These are phyloP conservation scores for Pterophyllum scalare DNA, from an alignment of 2,113 vertebrate genomes.

Conservation along the genomic window DNA sequence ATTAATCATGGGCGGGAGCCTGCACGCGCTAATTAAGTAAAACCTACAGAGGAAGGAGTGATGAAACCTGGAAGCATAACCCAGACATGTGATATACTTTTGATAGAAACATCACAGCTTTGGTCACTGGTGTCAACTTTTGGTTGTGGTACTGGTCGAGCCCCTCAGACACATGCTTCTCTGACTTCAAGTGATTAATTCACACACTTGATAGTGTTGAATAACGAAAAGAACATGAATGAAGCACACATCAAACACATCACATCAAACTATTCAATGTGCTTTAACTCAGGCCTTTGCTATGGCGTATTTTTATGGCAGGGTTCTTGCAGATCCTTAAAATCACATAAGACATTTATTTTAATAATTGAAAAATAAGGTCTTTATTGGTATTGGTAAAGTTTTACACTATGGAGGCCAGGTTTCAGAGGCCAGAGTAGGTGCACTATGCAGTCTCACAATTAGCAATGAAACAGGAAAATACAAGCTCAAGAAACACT, in stretches of 20 bases:
- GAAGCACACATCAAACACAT: not conserved
- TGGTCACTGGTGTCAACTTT: not conserved
- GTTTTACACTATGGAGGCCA: not conserved
- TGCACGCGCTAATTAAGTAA: not conserved
- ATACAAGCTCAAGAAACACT: not conserved
- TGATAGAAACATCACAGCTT: not conserved
- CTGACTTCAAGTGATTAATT: not conserved
- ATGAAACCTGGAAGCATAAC: not conserved
- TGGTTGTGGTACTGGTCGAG: not conserved
- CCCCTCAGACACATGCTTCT: not conserved
- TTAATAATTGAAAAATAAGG: not conserved
- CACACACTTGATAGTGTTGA: not conserved
- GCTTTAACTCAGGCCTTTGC: not conserved
- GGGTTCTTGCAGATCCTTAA: not conserved
- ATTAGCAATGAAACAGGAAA: accelerated
- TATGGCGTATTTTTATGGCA: not conserved
- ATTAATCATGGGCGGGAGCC: not conserved
- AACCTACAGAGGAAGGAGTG: not conserved
- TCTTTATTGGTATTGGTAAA: not conserved
- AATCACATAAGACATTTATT: not conserved
- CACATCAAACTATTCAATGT: not conserved
- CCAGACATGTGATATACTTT: not conserved
- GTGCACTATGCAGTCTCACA: not conserved
- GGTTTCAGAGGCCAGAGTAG: not conserved
- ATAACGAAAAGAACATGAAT: not conserved